Conservation (phyloP, 2,113 vertebrate genomes). For the Riparia riparia region DNA sequence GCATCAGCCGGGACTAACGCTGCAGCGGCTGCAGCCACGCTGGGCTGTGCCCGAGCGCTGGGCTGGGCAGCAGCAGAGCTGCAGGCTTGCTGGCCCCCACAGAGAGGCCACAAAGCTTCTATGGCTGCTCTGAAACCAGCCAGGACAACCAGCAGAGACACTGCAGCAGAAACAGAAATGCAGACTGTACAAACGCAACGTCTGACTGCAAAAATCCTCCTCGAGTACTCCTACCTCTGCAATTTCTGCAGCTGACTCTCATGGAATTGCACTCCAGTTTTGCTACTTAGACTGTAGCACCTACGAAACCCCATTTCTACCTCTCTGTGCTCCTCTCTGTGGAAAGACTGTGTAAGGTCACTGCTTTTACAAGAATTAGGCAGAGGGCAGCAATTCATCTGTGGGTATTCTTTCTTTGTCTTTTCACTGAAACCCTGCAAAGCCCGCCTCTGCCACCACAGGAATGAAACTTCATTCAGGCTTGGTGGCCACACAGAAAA, state of each 20-base stretch:
- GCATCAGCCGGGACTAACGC: background rate
- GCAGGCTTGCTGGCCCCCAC: background rate
- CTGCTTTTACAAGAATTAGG: background rate
- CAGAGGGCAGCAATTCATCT: background rate
- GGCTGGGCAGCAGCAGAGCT: background rate
- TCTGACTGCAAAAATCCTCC: background rate
- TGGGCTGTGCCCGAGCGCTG: background rate
- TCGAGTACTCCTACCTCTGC: background rate
- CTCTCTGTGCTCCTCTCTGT: background rate
- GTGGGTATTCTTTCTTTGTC: background rate
- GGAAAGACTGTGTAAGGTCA: background rate
- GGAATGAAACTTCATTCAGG: background rate
- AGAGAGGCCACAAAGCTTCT: background rate
- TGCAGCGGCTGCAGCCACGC: background rate
- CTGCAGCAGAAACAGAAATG: background rate
- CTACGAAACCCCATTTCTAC: background rate
- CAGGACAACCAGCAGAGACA: background rate
- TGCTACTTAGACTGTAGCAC: background rate
- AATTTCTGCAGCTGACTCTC: background rate
- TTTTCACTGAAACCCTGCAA: background rate
- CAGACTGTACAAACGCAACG: background rate
- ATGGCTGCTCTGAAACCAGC: background rate
- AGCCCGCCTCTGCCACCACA: background rate
- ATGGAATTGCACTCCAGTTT: background rate
- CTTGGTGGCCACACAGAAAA: background rate